A percentile compares a stretch with the other conserved stretches of the same genome.
These are phyloP conservation scores for Drosophila watanabei DNA, from an alignment of 1,140 invertebrate genomes.

Conservation along the genomic window DNA sequence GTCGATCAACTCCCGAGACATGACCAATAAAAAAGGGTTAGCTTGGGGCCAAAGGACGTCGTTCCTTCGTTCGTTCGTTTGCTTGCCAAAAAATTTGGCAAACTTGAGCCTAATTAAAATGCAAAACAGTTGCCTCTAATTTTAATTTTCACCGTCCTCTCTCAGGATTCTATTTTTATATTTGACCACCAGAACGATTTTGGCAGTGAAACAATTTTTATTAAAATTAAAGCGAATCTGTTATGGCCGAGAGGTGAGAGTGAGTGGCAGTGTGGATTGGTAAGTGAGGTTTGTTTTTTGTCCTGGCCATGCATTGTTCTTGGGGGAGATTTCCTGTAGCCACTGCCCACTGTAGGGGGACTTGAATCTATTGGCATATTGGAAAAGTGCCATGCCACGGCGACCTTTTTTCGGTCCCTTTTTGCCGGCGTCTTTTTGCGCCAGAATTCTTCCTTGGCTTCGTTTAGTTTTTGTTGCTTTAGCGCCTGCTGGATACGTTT, in stretches of 20 bases:
- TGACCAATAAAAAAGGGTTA: slow-evolving; percentile 65
- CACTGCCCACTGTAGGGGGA: slow-evolving; percentile 11
- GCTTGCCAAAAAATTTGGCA: slow-evolving; percentile 3
- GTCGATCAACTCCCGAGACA: slow-evolving; percentile 70
- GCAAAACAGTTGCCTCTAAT: slow-evolving; percentile 39
- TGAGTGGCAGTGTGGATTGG: background rate
- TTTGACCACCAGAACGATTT: slow-evolving; percentile 5
- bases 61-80: background rate
- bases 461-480: slow-evolving; percentile 19
- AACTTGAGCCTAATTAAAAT: slow-evolving; percentile 63
- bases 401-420: slow-evolving; percentile 34
- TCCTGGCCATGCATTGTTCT: no score
- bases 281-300: accelerated
- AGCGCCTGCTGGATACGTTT: slow-evolving; percentile 25
- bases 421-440: slow-evolving; percentile 5
- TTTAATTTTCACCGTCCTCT: slow-evolving; percentile 26
- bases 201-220: slow-evolving; percentile 14
- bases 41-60: background rate
- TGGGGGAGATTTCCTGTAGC: background rate
- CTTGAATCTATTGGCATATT: slow-evolving; percentile 56
- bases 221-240: slow-evolving; percentile 24
- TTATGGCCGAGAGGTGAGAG: background rate
- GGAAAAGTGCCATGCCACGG: slow-evolving; percentile 36
- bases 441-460: slow-evolving; percentile 1
- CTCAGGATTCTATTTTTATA: background rate